Evolutionary conservation across 2,113 vertebrate species (phyloP).

Genomic region (Prunella himalayana): DNA sequence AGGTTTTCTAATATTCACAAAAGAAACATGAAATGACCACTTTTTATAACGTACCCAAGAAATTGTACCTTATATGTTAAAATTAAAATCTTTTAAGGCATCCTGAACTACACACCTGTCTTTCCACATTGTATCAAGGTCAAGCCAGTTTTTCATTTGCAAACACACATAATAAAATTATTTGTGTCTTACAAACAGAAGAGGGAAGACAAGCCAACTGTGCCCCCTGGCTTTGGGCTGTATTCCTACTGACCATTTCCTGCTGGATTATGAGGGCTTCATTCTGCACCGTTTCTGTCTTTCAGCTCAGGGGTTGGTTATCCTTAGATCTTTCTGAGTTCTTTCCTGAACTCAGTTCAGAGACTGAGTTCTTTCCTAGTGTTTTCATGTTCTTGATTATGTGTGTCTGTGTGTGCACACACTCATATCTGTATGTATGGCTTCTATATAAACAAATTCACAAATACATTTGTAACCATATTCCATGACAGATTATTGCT

Average conservation of each 20-base stretch:
- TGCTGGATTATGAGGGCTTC: background rate
- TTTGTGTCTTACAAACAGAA: background rate
- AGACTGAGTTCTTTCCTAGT: background rate
- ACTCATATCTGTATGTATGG: background rate
- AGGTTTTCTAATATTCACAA: background rate
- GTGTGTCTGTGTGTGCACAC: background rate
- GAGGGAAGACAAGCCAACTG: background rate
- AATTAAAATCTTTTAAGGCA: background rate
- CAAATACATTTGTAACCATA: background rate
- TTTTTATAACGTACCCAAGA: background rate
- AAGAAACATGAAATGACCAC: background rate
- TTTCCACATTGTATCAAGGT: background rate
- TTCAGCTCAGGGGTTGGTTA: background rate
- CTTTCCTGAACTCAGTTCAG: background rate
- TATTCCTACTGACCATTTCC: background rate
- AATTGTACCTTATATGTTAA: background rate
- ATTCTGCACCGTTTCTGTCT: background rate
- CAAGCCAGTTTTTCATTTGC: background rate
- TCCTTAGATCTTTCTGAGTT: background rate
- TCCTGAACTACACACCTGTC: background rate
- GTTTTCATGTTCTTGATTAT: background rate
- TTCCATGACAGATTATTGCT: background rate
- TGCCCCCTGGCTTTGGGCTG: background rate
- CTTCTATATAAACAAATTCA: background rate
- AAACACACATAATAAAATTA: background rate